These are phyloP conservation scores for Ectropis crepuscularia DNA, from an alignment of 2,888 invertebrate species.

Conservation along the genomic window DNA sequence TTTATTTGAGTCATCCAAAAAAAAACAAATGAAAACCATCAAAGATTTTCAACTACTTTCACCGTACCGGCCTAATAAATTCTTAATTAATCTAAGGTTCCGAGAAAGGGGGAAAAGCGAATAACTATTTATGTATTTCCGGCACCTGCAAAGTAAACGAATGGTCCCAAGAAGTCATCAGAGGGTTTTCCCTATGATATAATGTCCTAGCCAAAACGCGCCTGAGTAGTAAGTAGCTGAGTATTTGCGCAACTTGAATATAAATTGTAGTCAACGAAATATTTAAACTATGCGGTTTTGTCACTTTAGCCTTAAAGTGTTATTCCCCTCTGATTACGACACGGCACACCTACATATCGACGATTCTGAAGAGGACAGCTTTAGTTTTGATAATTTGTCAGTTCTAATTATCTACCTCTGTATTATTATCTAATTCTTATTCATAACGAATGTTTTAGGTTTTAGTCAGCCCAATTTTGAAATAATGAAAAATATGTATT, in stretches of 20 bases:
- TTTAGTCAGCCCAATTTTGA: too few relatives aligned
- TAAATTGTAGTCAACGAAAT: conserved; percentile 41
- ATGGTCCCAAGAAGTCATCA: conserved; percentile 10
- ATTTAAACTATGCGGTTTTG: conserved; percentile 32
- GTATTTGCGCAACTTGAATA: conserved; percentile 42
- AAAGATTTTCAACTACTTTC: too few relatives aligned
- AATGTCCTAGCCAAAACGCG: conserved; percentile 39
- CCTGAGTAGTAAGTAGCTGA: conserved; percentile 38
- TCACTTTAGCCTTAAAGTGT: conserved; percentile 33
- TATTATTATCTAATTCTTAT: too few relatives aligned
- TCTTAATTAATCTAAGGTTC: conserved; percentile 1
- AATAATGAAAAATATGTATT: too few relatives aligned
- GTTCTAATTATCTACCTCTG: background rate
- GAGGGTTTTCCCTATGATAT: conserved; percentile 46
- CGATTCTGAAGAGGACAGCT: conserved; percentile 26
- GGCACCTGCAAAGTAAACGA: conserved; percentile 11
- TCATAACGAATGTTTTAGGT: too few relatives aligned
- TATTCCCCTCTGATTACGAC: conserved; percentile 34
- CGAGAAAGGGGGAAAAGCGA: conserved; percentile 12
- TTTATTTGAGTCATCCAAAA: too few relatives aligned
- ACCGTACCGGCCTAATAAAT: background rate
- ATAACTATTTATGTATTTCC: conserved; percentile 9
- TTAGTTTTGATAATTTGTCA: conserved; percentile 27
- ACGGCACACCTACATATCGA: conserved; percentile 23
- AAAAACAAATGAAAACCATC: too few relatives aligned